Evolutionary conservation across 2,113 vertebrate genomes (phyloP), one percentile per base, ranked within the genome.

Genomic region (Struthidea cinerea): DNA sequence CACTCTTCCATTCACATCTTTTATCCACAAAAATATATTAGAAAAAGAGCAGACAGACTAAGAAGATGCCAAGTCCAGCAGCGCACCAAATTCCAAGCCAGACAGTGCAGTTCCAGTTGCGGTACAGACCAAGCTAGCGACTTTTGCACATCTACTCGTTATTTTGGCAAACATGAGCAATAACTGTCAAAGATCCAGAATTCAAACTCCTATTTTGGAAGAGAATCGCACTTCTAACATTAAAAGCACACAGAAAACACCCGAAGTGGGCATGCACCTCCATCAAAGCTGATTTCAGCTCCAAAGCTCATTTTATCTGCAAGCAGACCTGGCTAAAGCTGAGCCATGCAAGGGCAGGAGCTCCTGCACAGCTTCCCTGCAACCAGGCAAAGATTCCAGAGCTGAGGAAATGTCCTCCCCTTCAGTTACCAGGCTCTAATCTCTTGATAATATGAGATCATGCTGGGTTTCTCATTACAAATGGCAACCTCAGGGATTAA

Each of bases 401-500:
- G 78, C n/a, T 53, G 39, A 88, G 93, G 94, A 94, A 91, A 95
- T 22, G 49, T 89, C 91, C 70, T 89, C 82, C 33, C 18, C 47
- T 59, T 68, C 7, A 1, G 57, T 78, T 84, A 81, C 46, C 84
- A 84, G 42, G 49, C 85, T 57, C 79, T 89, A 44, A 91, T 84
- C 91, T 91, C 81, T 41, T 73, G 90, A 86, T 93, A 97, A 87
- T 83, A 95, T 4, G 1, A 90, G 69, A 95, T 79, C 91, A 91
- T 4, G 17, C 69, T 78, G 79, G 16, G 85, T 71, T 94, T 95
- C 90, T 96, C 96, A 90, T 96, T 93, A 93, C 84, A 92, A 94
- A 94, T 42, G 64, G 90, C 92, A 96, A 94, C 79, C 88, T 92
- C 76, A 39, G 83, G 95, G 93, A 96, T 95, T 87, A 93, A 95